Base-by-base conservation (phyloP, 1,140 invertebrate species). In the Drosophila repleta region DNA sequence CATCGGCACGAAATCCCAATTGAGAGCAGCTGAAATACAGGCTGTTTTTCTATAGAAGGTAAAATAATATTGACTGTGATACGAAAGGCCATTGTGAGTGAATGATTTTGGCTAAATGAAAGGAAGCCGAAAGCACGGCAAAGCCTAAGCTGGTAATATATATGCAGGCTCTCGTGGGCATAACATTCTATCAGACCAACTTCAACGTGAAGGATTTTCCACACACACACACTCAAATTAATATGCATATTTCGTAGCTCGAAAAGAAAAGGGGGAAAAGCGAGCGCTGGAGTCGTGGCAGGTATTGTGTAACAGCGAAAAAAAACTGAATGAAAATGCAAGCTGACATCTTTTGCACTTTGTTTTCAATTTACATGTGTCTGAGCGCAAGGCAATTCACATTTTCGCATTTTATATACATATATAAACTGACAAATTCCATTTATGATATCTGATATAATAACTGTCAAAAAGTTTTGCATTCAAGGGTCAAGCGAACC, bases 361-460 rank as follows among this genome's bases (percentile, higher is more conserved):
- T 74, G 45, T 68, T 61, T 62, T 74, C 65, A 62, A 74, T 74
- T 69, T 62, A 45, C 65, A 69, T 74, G 57, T 51, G 51, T 35
- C 46, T 69, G 68, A 56, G 49, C 35, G 68, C 35, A 48, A 18
- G 11, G 71, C n/a, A 41, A 45, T 13, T 48, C 41, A 63, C 10
- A 20, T 62, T 24, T 39, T 13, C n/a, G n/a, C n/a, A n/a, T 52
- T n/a, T 24, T 62, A 37, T 21, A 15, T n/a, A 24, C 3, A 52
- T 32, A 52, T 32, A 32, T 29, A 17, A 15, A 18, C 32, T 37
- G 51, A 26, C 20, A 41, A 41, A 56, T 39, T 39, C 13, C 10
- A 39, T 39, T 39, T 20, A 39, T 37, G 32, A 53, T 24, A 55
- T n/a, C 18, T 21, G 2, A 18, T 41, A 32, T 20, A 41, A 43